Evolutionary conservation across 2,113 vertebrate species (phyloP), one percentile per base, ranked within the genome.

Genomic region (Microcebus murinus): DNA sequence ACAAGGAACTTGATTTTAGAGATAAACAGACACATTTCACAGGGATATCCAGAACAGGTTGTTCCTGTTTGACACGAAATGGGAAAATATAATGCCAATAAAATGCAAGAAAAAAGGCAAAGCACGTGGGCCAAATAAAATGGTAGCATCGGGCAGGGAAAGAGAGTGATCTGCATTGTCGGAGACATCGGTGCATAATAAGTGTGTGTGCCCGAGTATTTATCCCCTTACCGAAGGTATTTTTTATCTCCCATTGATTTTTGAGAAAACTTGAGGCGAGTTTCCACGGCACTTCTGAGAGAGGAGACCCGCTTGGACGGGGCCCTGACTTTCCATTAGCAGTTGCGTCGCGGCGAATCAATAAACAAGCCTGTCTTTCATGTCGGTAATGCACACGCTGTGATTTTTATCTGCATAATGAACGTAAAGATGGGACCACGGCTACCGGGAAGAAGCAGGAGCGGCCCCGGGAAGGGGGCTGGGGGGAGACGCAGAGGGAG

Each of bases 1-100:
- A 90, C 87, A 86, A 79, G 89, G 91, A 95, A 97, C 98, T 97
- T 98, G 82, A 97, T 87, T 97, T 96, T 87, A 52, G 95, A 97
- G 95, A 63, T 73, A 97, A 96, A 81, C 96, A 90, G 76, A 96
- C 29, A 57, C 79, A 70, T 89, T 97, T 95, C 50, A 81, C 95
- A 85, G 91, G 36, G 84, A 89, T 42, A 80, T 74, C 57, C 95
- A 93, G 91, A 94, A 61, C 57, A 57, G 52, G 79, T 59, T 68
- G n/a, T 17, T 95, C 55, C 82, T 63, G 61, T 88, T 18, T 81
- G 71, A 95, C 87, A 65, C 48, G 79, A 0, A 0, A 74, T 74
- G 14, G 87, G 12, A 52, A 92, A 82, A 82, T 89, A 59, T 59
- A 86, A 93, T 34, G 3, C 12, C 94, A 97, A 96, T 94, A 97